A percentile compares a stretch with the other conserved stretches of the same genome.
These are phyloP conservation scores for Oplegnathus fasciatus DNA, from an alignment of 2,113 vertebrate genomes.

Conservation along the genomic window DNA sequence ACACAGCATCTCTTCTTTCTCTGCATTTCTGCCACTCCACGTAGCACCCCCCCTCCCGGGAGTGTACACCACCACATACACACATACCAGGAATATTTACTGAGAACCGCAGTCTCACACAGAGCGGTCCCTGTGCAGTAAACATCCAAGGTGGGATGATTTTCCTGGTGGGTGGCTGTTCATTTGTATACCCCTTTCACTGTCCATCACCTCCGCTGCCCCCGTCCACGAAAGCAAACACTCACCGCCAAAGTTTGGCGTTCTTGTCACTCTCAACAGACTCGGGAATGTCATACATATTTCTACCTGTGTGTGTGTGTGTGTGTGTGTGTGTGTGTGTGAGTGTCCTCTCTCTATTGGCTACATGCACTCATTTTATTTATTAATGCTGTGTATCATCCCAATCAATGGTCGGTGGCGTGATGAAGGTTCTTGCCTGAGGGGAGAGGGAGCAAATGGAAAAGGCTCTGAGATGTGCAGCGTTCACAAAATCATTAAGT, in stretches of 20 bases:
- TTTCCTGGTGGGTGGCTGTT: conserved; percentile 79
- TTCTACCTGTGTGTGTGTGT: conserved; percentile 31
- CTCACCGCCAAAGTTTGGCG: conserved; percentile 36
- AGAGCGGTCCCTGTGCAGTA: conserved; percentile 74
- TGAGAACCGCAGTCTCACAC: conserved; percentile 70
- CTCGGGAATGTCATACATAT: conserved; percentile 36
- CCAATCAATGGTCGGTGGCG: conserved; percentile 55
- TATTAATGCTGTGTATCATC: conserved; percentile 70
- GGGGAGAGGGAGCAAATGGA: conserved; percentile 61
- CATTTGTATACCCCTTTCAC: conserved; percentile 74
- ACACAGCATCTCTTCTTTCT: conserved; percentile 51
- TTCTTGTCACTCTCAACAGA: conserved; percentile 50
- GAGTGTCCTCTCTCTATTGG: conserved; percentile 16
- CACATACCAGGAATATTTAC: conserved; percentile 79
- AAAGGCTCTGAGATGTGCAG: conserved; percentile 55
- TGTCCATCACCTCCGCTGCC: conserved; percentile 69
- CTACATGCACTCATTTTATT: conserved; percentile 38
- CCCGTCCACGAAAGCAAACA: conserved; percentile 59
- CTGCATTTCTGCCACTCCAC: conserved; percentile 57
- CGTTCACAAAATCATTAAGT: conserved; percentile 70
- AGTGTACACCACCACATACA: conserved; percentile 66
- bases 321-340: neutral
- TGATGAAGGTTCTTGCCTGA: conserved; percentile 75
- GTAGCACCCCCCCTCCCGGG: conserved; percentile 47
- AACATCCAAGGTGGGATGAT: conserved; percentile 77